These are phyloP conservation scores for Chrysodeixis includens DNA, from an alignment of 2,888 invertebrate genomes.

Conservation along the genomic window DNA sequence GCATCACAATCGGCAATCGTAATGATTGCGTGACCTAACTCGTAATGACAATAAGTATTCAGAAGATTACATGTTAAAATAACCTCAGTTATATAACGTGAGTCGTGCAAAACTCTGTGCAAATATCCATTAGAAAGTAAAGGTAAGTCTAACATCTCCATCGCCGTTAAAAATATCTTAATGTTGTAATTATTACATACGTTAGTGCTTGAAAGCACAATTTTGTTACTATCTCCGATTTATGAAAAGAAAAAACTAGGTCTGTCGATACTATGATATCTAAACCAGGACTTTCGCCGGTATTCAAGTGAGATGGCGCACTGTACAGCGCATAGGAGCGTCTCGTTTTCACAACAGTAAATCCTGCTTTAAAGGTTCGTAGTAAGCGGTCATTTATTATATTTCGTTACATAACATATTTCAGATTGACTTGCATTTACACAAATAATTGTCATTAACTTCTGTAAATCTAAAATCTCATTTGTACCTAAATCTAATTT, in stretches of 20 bases:
- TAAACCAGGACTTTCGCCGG: no score
- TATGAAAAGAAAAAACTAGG: neutral
- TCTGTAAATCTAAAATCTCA: no score
- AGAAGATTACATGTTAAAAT: conserved; percentile 1
- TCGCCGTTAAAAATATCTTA: conserved; percentile 23
- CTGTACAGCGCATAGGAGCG: no score
- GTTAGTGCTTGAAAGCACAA: neutral
- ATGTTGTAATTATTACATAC: conserved; percentile 31
- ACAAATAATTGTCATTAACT: neutral
- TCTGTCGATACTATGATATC: neutral
- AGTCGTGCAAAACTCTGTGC: conserved; percentile 12
- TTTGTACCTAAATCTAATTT: no score
- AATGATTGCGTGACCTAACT: neutral
- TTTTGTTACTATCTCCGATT: neutral
- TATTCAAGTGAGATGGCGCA: no score
- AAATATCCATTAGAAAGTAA: conserved; percentile 48
- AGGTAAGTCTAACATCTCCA: conserved; percentile 6
- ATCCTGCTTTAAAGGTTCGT: no score
- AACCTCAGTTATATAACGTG: conserved; percentile 15
- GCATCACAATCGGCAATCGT: neutral
- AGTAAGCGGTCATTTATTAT: neutral
- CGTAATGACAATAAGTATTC: conserved; percentile 5
- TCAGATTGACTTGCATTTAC: neutral
- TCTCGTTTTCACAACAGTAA: no score
- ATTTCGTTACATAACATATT: conserved; percentile 4